Base-by-base conservation (phyloP, 23 tunicate species). In the Styela plicata region DNA sequence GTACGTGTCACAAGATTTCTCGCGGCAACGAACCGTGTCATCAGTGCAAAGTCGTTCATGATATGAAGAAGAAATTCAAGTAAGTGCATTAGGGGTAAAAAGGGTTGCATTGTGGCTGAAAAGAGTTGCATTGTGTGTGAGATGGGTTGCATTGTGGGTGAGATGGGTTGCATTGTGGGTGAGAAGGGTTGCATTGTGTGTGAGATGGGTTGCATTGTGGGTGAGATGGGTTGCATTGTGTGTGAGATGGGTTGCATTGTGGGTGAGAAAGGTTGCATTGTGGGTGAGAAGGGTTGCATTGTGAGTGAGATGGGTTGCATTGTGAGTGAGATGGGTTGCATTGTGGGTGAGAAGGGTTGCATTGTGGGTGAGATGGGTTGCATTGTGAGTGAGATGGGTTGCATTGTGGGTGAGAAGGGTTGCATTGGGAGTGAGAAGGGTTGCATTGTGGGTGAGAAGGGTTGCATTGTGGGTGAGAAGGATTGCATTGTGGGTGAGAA, bases 1-100 rank as follows among this genome's bases (percentile, higher is more conserved):
- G 97, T 73, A 28, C 64, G 18, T 91, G 97, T 61, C 97, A 91
- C 44, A 82, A 74, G 25, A 76, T 71, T 27, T 64, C 85, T 63
- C 68, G 73, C 22, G 24, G 64, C 2, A 30, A 66, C 20, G 96
- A 90, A 16, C 74, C 78, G 3, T 91, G 97, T 81, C 74, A 79
- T 1, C 87, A 86, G 22, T 91, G 97, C 88, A 91, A 91, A 65
- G 91, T 87, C 10, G 91, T 91, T 3, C 97, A 91, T 64, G 97
- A 87, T 67, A 31, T 74, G 44, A 83, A 79, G 37, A 91, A 91
- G 80, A 80, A 57, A n/a, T 91, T 91, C 79, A 87, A 91, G 97
- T 91, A 79, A 67, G 89, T 30, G n/a, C n/a, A n/a, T 44, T 44
- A 5, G 57, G 57, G 57, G 13, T 5, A 13, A 44, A 13, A 13